Conservation (phyloP, 2,113 vertebrate genomes). For the Macaca mulatta region DNA sequence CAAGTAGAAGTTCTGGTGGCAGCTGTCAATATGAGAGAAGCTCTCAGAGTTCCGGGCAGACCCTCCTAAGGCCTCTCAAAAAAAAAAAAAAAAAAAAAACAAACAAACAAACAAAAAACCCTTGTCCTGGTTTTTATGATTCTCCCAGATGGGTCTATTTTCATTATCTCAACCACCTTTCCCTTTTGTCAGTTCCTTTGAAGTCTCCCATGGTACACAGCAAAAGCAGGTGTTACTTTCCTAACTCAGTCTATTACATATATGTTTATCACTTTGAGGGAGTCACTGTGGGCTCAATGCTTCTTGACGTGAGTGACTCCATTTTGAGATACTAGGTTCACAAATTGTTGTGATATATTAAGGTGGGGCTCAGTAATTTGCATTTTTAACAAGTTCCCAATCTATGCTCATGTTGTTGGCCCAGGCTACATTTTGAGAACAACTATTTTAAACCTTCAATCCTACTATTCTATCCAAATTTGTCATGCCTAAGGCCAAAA, state of each 20-base stretch:
- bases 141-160: background rate
- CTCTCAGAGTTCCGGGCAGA: background rate
- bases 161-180: background rate
- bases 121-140: background rate
- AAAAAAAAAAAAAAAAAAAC: accelerated
- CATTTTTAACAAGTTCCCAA: background rate
- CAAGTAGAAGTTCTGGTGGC: too few relatives aligned
- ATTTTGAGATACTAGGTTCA: background rate
- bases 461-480: background rate
- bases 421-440: background rate
- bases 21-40: background rate
- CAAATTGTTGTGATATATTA: background rate
- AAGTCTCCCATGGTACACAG: too few relatives aligned
- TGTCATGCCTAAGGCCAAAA: background rate
- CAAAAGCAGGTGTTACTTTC: background rate
- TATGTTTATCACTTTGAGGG: background rate
- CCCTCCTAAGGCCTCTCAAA: background rate
- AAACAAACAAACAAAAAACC: accelerated
- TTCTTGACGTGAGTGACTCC: background rate
- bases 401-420: background rate
- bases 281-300: background rate
- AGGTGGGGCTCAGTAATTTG: background rate
- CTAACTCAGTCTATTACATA: background rate
- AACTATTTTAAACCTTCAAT: background rate
- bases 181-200: background rate